Evolutionary conservation across 2,113 vertebrate species (phyloP), one percentile per base, ranked within the genome.

Genomic region (Xyliphius kryptos): DNA sequence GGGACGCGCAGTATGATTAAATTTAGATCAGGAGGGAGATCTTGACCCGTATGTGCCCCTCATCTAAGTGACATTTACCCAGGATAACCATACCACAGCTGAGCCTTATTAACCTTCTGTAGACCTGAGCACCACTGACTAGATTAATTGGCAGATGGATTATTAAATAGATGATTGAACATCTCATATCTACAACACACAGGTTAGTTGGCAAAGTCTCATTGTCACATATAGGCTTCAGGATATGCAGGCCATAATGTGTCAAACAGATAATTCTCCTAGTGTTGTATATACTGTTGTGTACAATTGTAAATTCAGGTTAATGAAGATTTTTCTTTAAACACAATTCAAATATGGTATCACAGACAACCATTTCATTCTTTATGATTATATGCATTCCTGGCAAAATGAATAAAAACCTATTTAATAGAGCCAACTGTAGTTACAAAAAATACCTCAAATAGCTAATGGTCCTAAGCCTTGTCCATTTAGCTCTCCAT

Each of bases 31-130:
- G 82, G 82, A 77, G 80, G 83, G 85, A 86, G 83, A 87, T 87
- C 84, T 85, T 86, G 87, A 88, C 84, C 85, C 77, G 69, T 37
- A 38, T 65, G 70, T 77, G 81, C 77, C 84, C 82, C 74, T 76
- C 81, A 74, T 87, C 84, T 85, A 87, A 87, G 83, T 89, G 87
- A 89, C 86, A 88, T 88, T 89, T 89, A 85, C 82, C 82, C 79
- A 79, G 70, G 83, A 88, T 83, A 84, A 85, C 83, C 78, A 82
- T 76, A 77, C 77, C 76, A 69, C 85, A 82, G 81, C 83, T 80
- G 83, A 82, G 79, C 78, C 82, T 85, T 86, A 83, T 89, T 88
- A 89, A 89, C 85, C 87, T 86, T 81, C 81, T 80, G 82, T 85
- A 80, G 82, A 85, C 84, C 83, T 80, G 76, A 81, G 80, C 74